Conservation (phyloP, 92 coral and sea anemone genomes). For the Actinostola sp. region DNA sequence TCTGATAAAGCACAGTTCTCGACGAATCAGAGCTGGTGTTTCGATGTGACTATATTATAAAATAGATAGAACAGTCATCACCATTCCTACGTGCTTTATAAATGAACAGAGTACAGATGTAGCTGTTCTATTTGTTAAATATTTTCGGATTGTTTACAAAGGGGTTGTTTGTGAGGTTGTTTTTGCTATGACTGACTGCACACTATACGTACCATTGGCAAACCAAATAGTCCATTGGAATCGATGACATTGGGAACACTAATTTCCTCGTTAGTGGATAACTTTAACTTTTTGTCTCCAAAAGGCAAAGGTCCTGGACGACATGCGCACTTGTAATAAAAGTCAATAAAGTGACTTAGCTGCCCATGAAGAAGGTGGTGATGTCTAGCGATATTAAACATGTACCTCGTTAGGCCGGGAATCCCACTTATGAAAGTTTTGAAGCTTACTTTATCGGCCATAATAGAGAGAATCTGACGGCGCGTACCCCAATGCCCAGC, state of each 20-base stretch:
- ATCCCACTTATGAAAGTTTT: constrained; percentile 20
- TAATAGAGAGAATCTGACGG: constrained; percentile 57
- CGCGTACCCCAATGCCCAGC: constrained; percentile 63
- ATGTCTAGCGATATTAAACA: constrained; percentile 52
- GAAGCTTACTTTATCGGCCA: constrained; percentile 61
- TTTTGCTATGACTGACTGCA: no score
- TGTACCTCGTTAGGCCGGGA: constrained; percentile 50
- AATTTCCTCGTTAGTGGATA: constrained; percentile 41
- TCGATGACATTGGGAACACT: constrained; percentile 42
- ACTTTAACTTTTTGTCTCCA: constrained; percentile 38
- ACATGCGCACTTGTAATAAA: constrained; percentile 54
- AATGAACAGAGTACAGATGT: no score
- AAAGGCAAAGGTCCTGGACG: constrained; percentile 61
- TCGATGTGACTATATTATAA: no score
- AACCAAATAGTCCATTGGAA: no score
- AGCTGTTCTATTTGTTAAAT: no score
- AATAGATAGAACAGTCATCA: no score
- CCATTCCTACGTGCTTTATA: no score
- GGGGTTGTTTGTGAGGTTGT: no score
- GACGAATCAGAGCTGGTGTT: no score
- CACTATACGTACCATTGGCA: no score
- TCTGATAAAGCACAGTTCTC: no score
- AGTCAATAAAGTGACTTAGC: constrained; percentile 44
- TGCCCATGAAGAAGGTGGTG: constrained; percentile 62
- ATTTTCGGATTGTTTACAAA: no score